Evolutionary conservation across 1,140 invertebrate genomes (phyloP), one percentile per base, ranked within the genome.

Genomic region (Triops cancriformis): DNA sequence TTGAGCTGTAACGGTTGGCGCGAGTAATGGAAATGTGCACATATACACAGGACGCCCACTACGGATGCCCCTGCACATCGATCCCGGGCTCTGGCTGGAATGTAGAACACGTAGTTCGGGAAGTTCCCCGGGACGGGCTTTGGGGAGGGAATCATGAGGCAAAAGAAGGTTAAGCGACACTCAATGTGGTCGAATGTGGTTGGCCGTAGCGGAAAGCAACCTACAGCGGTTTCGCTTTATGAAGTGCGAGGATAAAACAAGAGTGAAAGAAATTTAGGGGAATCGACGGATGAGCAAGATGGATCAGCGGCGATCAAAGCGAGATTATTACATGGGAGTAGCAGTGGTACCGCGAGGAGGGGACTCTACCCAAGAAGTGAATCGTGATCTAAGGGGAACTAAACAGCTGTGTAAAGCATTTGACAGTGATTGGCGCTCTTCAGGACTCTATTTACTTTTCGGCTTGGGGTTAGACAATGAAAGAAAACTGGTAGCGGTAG

Each of bases 391-490:
- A n/a, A 64, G 18, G 23, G 51, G 18, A 64, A 64, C 18, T 9
- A 64, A 18, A 64, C 51, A 64, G 51, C 51, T 64, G 51, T 64
- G 7, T 37, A n/a, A 64, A 14, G 51, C 51, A 23, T 23, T 64
- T 64, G 51, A 64, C 51, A 64, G 51, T 64, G 51, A 64, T 64
- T 64, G 51, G 51, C 31, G 31, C 31, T 64, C 51, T 64, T 64
- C 14, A 18, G 3, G 5, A 18, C 51, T 64, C 51, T 64, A 64
- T 64, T 64, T 64, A 23, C 23, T 18, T 64, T n/a, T 9, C 14
- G 14, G 18, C 51, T 64, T 64, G 6, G 18, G 23, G 23, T 64
- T n/a, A 18, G 51, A 64, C 51, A 64, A 64, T 64, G 51, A 14
- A 64, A 6, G 51, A 14, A 14, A 64, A 18, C 51, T 18, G 51